phyloP scores from a whole-genome alignment of 2,797 vertebrate species.

The Dipus sagitta region DNA sequence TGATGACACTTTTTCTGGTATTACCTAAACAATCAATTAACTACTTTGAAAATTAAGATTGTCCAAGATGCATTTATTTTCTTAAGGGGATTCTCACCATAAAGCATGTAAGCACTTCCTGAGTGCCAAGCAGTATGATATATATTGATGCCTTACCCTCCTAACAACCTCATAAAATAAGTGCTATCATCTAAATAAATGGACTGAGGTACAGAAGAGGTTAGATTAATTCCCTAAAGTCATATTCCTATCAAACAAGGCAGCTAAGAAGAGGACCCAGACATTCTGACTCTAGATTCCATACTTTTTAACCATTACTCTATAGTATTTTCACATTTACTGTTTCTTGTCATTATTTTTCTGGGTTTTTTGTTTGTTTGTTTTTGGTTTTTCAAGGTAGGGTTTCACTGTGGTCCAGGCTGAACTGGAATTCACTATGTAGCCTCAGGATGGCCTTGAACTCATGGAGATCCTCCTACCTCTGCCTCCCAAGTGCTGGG shows the following conservation, averaged over 20 bases:
- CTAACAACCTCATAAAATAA: slow-evolving; percentile 48
- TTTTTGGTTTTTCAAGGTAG: too few relatives aligned
- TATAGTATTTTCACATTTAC: neutral
- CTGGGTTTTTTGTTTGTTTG: too few relatives aligned
- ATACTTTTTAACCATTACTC: slow-evolving; percentile 43
- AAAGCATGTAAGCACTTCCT: slow-evolving; percentile 28
- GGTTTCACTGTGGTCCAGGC: too few relatives aligned
- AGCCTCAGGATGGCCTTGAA: too few relatives aligned
- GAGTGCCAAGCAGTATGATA: neutral
- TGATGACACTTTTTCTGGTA: slow-evolving; percentile 33
- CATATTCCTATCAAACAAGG: neutral
- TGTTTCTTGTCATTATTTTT: too few relatives aligned
- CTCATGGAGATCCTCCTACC: too few relatives aligned
- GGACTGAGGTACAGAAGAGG: slow-evolving; percentile 35
- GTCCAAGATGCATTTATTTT: slow-evolving; percentile 32
- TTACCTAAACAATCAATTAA: slow-evolving; percentile 28
- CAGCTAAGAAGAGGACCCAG: neutral
- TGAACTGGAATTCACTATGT: too few relatives aligned
- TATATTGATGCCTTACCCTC: slow-evolving; percentile 1
- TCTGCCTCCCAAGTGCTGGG: too few relatives aligned
- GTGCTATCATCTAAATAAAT: neutral
- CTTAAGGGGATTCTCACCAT: neutral
- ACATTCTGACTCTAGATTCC: neutral
- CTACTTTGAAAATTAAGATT: slow-evolving; percentile 46
- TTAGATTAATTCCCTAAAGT: slow-evolving; percentile 10